These are phyloP conservation scores for Psittacula cyanocephala DNA, from an alignment of 2,113 vertebrate genomes.

Conservation along the genomic window DNA sequence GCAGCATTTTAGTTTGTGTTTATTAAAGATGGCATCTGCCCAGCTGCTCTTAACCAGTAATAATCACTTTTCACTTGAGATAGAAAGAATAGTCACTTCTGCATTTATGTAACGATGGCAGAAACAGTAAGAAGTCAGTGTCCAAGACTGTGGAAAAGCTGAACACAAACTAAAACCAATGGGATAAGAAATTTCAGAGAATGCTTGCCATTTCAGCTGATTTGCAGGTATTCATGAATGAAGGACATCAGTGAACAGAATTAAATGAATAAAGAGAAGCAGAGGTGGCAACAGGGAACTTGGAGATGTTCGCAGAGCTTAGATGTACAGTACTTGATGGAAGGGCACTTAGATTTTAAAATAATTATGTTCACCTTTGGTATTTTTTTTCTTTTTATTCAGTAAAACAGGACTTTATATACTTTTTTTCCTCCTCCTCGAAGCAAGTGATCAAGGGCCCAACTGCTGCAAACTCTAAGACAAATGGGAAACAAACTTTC, in stretches of 20 bases:
- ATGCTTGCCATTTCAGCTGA: not conserved
- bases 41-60: not conserved
- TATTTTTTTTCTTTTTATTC: not conserved
- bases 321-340: not conserved
- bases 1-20: conserved; percentile 1
- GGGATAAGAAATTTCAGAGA: not conserved
- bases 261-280: not conserved
- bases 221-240: not conserved
- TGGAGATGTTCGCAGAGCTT: not conserved
- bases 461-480: not conserved
- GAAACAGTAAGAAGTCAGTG: not conserved
- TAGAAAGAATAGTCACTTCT: not conserved
- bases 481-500: not conserved
- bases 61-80: not conserved
- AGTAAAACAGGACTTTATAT: not conserved
- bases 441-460: not conserved
- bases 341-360: not conserved
- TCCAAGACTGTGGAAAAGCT: not conserved
- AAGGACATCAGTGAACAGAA: not conserved
- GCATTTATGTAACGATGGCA: not conserved
- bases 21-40: conserved; percentile 20
- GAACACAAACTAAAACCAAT: not conserved
- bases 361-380: not conserved
- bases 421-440: not conserved
- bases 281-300: not conserved